A percentile compares a stretch with the other conserved stretches of the same genome.
phyloP scores from a whole-genome alignment of 2,113 vertebrate species.

The Carassius gibelio region DNA sequence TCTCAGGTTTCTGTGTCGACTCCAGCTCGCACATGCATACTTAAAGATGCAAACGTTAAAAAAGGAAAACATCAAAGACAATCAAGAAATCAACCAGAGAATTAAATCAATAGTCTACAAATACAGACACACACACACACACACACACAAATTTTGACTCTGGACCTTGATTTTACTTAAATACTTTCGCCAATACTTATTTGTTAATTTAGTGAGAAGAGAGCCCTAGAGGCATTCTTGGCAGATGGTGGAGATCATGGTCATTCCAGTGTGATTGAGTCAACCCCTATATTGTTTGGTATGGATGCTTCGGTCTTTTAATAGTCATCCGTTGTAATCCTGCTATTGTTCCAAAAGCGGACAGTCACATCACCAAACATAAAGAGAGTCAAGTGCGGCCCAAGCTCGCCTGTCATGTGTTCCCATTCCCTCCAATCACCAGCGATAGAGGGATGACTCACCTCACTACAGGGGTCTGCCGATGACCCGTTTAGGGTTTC shows the following conservation, averaged over 20 bases:
- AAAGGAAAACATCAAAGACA: slow-evolving; percentile 16
- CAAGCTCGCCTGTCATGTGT: slow-evolving; percentile 60
- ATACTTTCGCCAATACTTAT: slow-evolving; percentile 32
- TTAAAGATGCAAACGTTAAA: slow-evolving; percentile 19
- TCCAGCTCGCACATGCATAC: slow-evolving; percentile 38
- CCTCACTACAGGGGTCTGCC: slow-evolving; percentile 69
- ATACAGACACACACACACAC: slow-evolving; percentile 12
- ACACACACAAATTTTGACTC: neutral
- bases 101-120: neutral
- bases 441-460: slow-evolving; percentile 69
- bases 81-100: neutral
- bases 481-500: slow-evolving; percentile 68
- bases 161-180: slow-evolving; percentile 15
- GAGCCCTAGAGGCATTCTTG: slow-evolving; percentile 41
- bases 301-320: slow-evolving; percentile 63
- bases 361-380: slow-evolving; percentile 60
- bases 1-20: slow-evolving; percentile 45
- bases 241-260: slow-evolving; percentile 36
- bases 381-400: slow-evolving; percentile 59
- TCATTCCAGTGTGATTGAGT: slow-evolving; percentile 46
- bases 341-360: slow-evolving; percentile 65
- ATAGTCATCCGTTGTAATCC: slow-evolving; percentile 65
- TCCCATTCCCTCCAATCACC: slow-evolving; percentile 56
- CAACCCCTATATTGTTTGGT: slow-evolving; percentile 39
- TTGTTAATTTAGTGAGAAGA: slow-evolving; percentile 42